Evolutionary conservation across 2,113 vertebrate species (phyloP), one percentile per base, ranked within the genome.

Genomic region (Seriola dumerili): DNA sequence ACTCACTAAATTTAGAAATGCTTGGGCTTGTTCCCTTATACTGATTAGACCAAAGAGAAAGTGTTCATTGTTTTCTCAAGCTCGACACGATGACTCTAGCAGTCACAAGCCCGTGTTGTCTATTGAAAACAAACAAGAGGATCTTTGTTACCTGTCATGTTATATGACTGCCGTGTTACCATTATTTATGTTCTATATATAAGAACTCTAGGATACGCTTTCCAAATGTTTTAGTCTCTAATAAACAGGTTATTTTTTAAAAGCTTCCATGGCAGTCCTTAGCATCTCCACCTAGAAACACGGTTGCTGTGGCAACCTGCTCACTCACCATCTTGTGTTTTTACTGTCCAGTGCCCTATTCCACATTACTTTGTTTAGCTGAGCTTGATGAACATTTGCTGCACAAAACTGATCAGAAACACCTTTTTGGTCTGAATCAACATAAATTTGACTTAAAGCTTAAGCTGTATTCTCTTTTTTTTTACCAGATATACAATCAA

Each of bases 251-350:
- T 68, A 29, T 40, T 84, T 69, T 64, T 64, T 16, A n/a, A 64
- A 63, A 81, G 69, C 81, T 74, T 91, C 55, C 71, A 84, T 85
- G 78, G 67, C 86, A 61, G 90, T 80, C 78, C 68, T 90, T 72
- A 88, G 87, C 90, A 90, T 88, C 84, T 91, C 85, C 83, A 92
- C 93, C 92, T 90, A 93, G 93, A 92, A 93, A 94, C 93, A 94
- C 85, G 81, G 93, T 95, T 94, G 93, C 94, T 92, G 88, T 93
- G 93, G 93, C 88, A 95, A 94, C 94, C 91, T 91, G 90, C 92
- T 93, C 93, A 93, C 92, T 93, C 94, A 94, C 94, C 94, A 95
- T 94, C 93, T 95, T 94, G 94, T 94, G 90, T 92, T 94, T 92
- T 94, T 91, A 92, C 92, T 92, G 92, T 93, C 92, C 93, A 92